Percentiles rank a stretch among this genome's conserved stretches.
These are phyloP conservation scores for Parnassius smintheus DNA, from an alignment of 2,888 invertebrate species.

Conservation along the genomic window DNA sequence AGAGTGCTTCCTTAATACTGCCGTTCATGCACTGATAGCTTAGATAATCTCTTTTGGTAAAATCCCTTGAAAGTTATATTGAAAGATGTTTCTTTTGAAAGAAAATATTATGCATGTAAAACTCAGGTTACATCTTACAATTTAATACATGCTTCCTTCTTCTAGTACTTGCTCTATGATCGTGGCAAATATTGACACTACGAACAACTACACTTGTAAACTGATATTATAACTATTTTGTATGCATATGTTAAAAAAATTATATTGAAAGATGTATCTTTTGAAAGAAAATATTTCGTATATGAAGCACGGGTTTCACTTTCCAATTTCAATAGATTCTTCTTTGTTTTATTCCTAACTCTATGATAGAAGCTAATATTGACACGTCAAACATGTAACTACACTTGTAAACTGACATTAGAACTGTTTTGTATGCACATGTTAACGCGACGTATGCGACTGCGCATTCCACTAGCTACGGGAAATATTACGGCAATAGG, in stretches of 20 bases:
- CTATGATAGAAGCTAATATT: slow-evolving; percentile 20
- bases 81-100: too few relatives aligned
- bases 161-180: slow-evolving; percentile 4
- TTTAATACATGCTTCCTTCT: background rate
- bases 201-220: slow-evolving; percentile 18
- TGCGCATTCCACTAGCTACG: slow-evolving; percentile 1
- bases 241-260: slow-evolving; percentile 11
- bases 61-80: too few relatives aligned
- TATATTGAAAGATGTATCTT: too few relatives aligned
- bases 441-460: slow-evolving; percentile 16
- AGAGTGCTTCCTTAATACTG: too few relatives aligned
- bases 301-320: too few relatives aligned
- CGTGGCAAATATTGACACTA: slow-evolving; percentile 20
- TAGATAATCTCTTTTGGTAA: too few relatives aligned
- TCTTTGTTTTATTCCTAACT: background rate
- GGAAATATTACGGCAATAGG: slow-evolving; percentile 9
- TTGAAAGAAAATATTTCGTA: too few relatives aligned
- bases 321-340: background rate
- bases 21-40: too few relatives aligned
- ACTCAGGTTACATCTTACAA: too few relatives aligned
- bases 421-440: slow-evolving; percentile 22
- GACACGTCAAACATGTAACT: slow-evolving; percentile 18
- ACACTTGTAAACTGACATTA: slow-evolving; percentile 18
- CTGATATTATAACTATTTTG: slow-evolving; percentile 22
- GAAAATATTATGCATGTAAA: too few relatives aligned